These are phyloP conservation scores for Hozukius guyotensis DNA, from an alignment of 2,797 vertebrate species.

Conservation along the genomic window DNA sequence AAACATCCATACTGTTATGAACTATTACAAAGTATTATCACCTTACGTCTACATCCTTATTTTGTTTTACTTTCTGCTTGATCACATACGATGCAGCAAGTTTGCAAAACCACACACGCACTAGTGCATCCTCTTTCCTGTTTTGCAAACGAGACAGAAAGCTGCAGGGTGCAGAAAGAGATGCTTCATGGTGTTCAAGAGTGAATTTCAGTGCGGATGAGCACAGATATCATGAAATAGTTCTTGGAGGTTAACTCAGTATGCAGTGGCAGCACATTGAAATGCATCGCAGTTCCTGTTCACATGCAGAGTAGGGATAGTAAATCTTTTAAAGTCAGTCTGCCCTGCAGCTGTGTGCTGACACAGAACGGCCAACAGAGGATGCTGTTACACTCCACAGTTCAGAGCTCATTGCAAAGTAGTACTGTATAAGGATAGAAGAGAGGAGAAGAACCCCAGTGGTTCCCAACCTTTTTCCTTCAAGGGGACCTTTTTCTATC, in stretches of 20 bases:
- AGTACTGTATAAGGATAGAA: not conserved
- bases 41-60: not conserved
- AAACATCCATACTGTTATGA: not conserved
- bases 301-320: conserved; percentile 18
- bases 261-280: conserved; percentile 13
- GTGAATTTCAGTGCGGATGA: not conserved
- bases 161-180: not conserved
- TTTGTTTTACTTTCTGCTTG: not conserved
- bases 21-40: not conserved
- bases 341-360: conserved; percentile 53
- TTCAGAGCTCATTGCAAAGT: not conserved
- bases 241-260: not conserved
- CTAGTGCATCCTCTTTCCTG: not conserved
- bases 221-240: not conserved
- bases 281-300: conserved; percentile 33
- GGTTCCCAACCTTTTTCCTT: too few species aligned
- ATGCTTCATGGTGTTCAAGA: not conserved
- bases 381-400: conserved; percentile 13
- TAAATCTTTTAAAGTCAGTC: conserved; percentile 41
- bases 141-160: not conserved
- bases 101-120: not conserved
- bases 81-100: not conserved
- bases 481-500: too few species aligned
- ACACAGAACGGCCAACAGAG: conserved; percentile 31
- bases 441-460: not conserved